A percentile compares a stretch with the other conserved stretches of the same genome.
Evolutionary conservation across 2,888 invertebrate genomes (phyloP).

Genomic region (Thelaira solivaga): DNA sequence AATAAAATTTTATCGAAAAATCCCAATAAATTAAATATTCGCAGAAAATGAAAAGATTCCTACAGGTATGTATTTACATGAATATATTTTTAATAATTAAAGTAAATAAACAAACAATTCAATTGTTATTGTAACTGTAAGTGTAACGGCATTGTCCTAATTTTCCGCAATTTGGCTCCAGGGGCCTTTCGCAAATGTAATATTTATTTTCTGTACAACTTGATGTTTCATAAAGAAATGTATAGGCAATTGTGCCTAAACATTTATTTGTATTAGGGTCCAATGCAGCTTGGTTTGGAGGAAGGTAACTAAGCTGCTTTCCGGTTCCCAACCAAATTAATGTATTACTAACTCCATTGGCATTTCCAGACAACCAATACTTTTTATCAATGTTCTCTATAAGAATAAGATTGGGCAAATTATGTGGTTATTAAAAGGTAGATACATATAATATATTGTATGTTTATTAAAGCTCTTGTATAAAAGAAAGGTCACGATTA

Average conservation of each 20-base stretch:
- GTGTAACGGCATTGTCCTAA: constrained; percentile 39
- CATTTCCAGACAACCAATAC: neutral
- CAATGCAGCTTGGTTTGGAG: neutral
- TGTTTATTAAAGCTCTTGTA: too few species aligned
- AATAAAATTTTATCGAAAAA: too few species aligned
- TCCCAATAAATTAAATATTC: too few species aligned
- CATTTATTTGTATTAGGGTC: neutral
- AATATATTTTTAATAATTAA: neutral
- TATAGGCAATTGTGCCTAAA: neutral
- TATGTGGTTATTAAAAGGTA: too few species aligned
- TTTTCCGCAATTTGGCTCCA: constrained; percentile 32
- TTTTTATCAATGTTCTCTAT: neutral
- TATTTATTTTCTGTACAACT: neutral
- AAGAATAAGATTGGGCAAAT: too few species aligned
- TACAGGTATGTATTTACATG: too few species aligned
- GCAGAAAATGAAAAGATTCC: too few species aligned
- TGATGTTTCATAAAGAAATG: neutral
- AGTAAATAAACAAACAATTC: neutral
- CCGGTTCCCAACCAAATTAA: constrained; percentile 11
- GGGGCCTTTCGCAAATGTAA: constrained; percentile 43
- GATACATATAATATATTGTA: too few species aligned
- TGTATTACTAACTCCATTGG: neutral
- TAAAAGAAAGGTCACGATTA: too few species aligned
- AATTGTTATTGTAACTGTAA: constrained; percentile 15
- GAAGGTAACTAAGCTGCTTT: neutral